Evolutionary conservation across 1,140 invertebrate species (phyloP).

Genomic region (Amyelois transitella): DNA sequence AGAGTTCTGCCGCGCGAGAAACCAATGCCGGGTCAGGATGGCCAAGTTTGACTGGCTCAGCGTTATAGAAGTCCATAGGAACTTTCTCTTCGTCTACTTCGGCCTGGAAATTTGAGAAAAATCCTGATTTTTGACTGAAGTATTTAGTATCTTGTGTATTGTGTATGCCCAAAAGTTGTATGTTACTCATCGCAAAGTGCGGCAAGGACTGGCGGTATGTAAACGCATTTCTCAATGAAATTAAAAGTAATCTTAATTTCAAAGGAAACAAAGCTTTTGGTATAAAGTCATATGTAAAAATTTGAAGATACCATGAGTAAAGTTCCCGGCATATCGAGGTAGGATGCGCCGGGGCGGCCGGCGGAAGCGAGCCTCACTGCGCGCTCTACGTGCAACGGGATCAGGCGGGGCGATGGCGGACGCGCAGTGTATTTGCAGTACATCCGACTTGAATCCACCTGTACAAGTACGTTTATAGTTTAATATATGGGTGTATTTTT

Average conservation of each 20-base stretch:
- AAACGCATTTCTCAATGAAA: no score
- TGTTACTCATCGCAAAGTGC: no score
- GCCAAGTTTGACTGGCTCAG: conserved; percentile 33
- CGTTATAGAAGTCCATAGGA: conserved; percentile 43
- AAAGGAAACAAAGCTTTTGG: no score
- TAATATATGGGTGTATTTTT: no score
- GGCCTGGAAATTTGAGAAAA: conserved; percentile 24
- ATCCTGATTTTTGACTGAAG: background rate
- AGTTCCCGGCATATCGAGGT: conserved; percentile 92
- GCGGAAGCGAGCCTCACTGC: conserved; percentile 88
- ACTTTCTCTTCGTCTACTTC: conserved; percentile 62
- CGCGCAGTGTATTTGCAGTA: conserved; percentile 94
- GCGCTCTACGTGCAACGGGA: conserved; percentile 94
- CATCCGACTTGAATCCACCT: conserved; percentile 86
- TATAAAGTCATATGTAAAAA: no score
- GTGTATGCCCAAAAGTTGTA: no score
- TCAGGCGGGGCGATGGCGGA: conserved; percentile 86
- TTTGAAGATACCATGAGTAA: conserved; percentile 43
- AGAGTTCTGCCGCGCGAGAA: conserved; percentile 79
- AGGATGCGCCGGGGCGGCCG: conserved; percentile 91
- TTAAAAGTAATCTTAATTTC: no score
- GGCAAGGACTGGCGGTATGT: no score
- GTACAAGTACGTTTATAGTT: background rate
- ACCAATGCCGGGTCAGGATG: conserved; percentile 80
- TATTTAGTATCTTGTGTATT: no score